Percentiles rank a stretch among this genome's conserved stretches.
Conservation (phyloP, 2,888 invertebrate genomes). For the Sarcophaga subvicina region DNA sequence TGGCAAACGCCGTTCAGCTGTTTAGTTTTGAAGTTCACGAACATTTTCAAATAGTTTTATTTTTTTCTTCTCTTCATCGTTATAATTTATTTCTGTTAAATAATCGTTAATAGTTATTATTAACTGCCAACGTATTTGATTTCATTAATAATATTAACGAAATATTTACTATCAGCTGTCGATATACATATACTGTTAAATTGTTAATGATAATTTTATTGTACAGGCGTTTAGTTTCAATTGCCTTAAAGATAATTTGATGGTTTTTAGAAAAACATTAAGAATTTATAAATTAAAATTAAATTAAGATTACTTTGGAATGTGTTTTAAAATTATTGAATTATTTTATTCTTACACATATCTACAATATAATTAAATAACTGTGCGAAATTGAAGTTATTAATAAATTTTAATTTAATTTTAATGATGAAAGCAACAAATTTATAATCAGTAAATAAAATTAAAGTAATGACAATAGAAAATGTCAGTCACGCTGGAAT, state of each 20-base stretch:
- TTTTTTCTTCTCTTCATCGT: constrained; percentile 15
- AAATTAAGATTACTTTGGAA: no score
- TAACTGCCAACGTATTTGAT: constrained; percentile 35
- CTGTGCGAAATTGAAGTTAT: no score
- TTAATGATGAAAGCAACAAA: no score
- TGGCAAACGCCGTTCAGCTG: background rate
- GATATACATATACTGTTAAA: background rate
- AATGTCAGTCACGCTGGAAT: no score
- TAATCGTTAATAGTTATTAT: constrained; percentile 11
- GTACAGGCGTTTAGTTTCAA: background rate
- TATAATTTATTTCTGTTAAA: constrained; percentile 26
- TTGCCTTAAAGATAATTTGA: background rate
- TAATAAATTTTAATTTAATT: no score
- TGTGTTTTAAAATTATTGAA: no score
- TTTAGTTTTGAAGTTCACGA: constrained; percentile 61
- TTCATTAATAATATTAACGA: constrained; percentile 21
- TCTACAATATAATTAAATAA: no score
- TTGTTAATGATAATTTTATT: background rate
- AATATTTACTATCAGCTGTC: background rate
- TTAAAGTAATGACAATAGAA: no score
- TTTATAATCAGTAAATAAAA: no score
- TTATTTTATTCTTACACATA: no score
- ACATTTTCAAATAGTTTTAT: constrained; percentile 16
- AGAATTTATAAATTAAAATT: no score
- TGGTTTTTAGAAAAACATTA: background rate